A percentile compares a stretch with the other conserved stretches of the same genome.
Evolutionary conservation across 2,888 invertebrate species (phyloP).

Genomic region (Phrixothrix hirtus): DNA sequence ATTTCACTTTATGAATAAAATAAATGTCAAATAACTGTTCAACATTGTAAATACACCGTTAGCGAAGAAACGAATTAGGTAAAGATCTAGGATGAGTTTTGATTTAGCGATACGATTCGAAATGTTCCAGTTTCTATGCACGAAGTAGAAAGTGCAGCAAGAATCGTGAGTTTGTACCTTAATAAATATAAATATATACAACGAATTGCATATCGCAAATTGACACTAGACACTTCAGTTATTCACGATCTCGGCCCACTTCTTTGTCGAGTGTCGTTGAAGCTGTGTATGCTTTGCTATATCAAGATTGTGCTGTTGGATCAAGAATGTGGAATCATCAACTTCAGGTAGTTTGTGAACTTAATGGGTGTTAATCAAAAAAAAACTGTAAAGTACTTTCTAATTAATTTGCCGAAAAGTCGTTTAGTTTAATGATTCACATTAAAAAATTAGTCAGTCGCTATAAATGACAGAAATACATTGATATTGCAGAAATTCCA

Average conservation of each 20-base stretch:
- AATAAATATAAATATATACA: conserved; percentile 35
- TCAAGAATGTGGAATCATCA: conserved; percentile 33
- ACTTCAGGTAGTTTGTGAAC: conserved; percentile 27
- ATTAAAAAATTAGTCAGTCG: too few species aligned
- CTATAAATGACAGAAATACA: too few species aligned
- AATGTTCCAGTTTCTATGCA: conserved; percentile 32
- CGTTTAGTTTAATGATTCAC: conserved; percentile 20
- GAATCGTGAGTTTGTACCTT: conserved; percentile 32
- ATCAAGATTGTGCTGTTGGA: conserved; percentile 24
- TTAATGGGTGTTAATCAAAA: conserved; percentile 26
- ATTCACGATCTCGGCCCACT: conserved; percentile 35
- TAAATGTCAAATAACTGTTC: background rate
- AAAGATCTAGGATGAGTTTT: conserved; percentile 19
- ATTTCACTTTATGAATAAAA: too few species aligned
- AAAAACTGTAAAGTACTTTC: conserved; percentile 28
- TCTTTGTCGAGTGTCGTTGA: conserved; percentile 24
- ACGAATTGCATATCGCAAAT: conserved; percentile 35
- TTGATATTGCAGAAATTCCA: too few species aligned
- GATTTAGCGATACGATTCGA: conserved; percentile 23
- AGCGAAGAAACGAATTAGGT: background rate
- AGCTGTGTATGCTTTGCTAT: conserved; percentile 13
- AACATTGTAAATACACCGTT: background rate
- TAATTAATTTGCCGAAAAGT: conserved; percentile 26
- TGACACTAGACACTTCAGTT: conserved; percentile 35
- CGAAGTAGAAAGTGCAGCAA: conserved; percentile 35